Evolutionary conservation across 1,140 invertebrate genomes (phyloP), one percentile per base, ranked within the genome.

Genomic region (Microvelia longipes): DNA sequence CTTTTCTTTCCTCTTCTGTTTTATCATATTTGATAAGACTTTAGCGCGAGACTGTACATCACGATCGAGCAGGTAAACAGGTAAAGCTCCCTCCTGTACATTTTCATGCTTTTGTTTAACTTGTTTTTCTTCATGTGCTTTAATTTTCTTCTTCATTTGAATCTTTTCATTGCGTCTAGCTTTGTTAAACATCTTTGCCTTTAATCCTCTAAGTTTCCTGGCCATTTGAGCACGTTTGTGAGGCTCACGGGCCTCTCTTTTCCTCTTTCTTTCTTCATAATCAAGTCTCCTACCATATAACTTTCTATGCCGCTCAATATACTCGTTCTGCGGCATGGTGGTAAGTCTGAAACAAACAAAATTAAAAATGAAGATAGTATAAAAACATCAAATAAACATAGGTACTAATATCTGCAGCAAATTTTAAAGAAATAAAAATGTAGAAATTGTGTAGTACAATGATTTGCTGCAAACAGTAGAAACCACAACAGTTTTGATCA

Each of bases 1-100:
- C 78, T 99, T 99, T 81, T 99, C 97, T 81, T 99, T 99, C 1
- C 98, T 85, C 81, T 99, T 99, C 80, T 99, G 96, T 83, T 99
- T 99, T 70, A 99, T 97, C 90, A 98, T 98, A 78, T 98, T 99
- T 0, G 96, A 98, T 0, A 99, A 81, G 25, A 98, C 90, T 82
- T 98, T 99, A 1, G 96, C 94, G 66, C 90, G 84, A 1, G 88
- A 90, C 74, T 98, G 92, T n/a, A 92, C 86, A 82, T 98, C 92
- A 82, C 98, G 87, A 83, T 99, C 98, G 50, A 99, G 81, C 2
- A 99, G 82, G 81, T 99, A 99, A 0, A 94, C 92, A 0, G 98
- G 97, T 14, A 98, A 78, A 0, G 96, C 96, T 71, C 94, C 96
- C 77, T 96, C 91, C 87, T 73, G 96, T 89, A 19, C 88, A 86